Base-by-base conservation (phyloP, 2,797 vertebrate species). In the Siniperca obscura region DNA sequence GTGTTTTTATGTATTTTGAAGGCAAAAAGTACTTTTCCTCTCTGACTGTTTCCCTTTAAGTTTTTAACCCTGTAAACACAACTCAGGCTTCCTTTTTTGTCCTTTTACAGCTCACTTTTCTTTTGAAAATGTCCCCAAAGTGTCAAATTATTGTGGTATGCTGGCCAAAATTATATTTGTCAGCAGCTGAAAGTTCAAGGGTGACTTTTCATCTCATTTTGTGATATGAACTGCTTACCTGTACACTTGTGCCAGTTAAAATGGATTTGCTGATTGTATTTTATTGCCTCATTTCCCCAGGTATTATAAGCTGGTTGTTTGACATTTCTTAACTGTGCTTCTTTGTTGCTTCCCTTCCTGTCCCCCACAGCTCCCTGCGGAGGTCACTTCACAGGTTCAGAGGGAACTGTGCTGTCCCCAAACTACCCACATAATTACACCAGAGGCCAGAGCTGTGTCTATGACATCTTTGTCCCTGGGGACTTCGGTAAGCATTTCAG, bases 381-480 rank as follows among this genome's bases (percentile, higher is more conserved):
- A 93, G 98, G 97, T 86, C 96, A 96, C 74, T 98, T 98, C 83
- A 98, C 97, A 22, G 97, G 96, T 79, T 97, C 97, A 75, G 98
- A 99, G 94, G 98, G 98, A 81, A 99, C 98, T 0, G 97, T 99
- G 62, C 92, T 99, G 76, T 99, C 98, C 71, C 98, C 98, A 91
- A 99, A 98, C 92, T 99, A 98, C 86, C 98, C 98, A 5, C 98
- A 96, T 94, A 99, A 99, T 95, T 99, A 99, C 61, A 99, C 97
- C 83, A 93, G 95, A 89, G 97, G 97, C 79, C 98, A 98, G 91
- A 97, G 95, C 89, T 99, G 98, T 85, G 91, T 98, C 90, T 99
- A 98, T 61, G 96, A 97, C 86, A 97, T 99, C 91, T 97, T 97
- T 3, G 98, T 99, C 90, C 97, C 97, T 0, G 98, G 98, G 77